Conservation (phyloP, 1,140 invertebrate genomes). For the Battus philenor region DNA sequence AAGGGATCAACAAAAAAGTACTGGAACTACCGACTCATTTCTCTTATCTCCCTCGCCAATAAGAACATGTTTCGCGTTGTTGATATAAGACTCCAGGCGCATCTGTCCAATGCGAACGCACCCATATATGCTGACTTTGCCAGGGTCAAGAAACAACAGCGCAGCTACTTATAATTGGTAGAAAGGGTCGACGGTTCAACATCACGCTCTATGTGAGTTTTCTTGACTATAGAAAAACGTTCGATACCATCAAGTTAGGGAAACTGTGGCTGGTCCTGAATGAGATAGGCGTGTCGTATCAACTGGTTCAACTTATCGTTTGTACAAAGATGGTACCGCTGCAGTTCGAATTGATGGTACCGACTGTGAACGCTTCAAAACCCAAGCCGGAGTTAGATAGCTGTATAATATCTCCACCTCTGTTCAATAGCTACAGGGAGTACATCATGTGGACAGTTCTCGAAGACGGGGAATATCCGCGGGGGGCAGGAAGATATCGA, state of each 20-base stretch:
- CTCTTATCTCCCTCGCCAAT: no score
- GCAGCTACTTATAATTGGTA: no score
- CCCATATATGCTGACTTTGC: no score
- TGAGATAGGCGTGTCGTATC: background rate
- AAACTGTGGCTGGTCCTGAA: background rate
- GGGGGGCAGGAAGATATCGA: background rate
- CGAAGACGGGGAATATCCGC: background rate
- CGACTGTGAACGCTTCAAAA: background rate
- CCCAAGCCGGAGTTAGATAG: background rate
- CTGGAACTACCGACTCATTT: no score
- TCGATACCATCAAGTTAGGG: background rate
- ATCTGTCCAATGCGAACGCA: no score
- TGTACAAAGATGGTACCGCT: background rate
- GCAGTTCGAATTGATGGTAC: background rate
- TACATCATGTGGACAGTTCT: background rate
- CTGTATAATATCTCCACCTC: background rate
- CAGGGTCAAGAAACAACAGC: no score
- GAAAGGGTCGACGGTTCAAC: no score
- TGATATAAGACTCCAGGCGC: no score
- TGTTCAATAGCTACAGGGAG: background rate
- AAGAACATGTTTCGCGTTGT: no score
- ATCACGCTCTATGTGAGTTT: background rate
- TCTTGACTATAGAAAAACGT: background rate
- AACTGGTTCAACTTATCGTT: background rate
- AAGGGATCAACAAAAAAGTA: no score